phyloP scores from a whole-genome alignment of 2,113 vertebrate genomes.

The Acanthochromis polyacanthus region DNA sequence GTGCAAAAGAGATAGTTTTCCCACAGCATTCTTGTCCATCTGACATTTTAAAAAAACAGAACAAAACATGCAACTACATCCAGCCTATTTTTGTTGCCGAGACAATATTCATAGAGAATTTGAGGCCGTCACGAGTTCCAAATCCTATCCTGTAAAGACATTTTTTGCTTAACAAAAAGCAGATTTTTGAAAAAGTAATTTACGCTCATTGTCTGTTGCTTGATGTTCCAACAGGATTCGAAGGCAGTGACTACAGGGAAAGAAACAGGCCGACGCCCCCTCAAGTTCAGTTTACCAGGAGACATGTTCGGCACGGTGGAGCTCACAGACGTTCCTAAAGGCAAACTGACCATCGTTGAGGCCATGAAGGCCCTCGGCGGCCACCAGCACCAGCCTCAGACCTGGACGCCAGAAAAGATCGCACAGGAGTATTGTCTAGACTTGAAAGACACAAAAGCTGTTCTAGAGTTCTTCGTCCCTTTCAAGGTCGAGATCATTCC shows the following conservation, averaged over 20 bases:
- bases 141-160: too few relatives aligned
- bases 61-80: too few relatives aligned
- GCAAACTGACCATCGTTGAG: conserved; percentile 90
- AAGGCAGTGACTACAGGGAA: neutral
- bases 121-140: too few relatives aligned
- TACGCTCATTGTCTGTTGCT: neutral
- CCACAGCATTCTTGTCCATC: too few relatives aligned
- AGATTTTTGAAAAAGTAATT: too few relatives aligned
- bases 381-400: conserved; percentile 87
- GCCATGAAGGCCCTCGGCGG: conserved; percentile 89
- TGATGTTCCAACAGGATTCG: conserved; percentile 27
- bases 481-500: conserved; percentile 87
- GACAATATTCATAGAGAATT: too few relatives aligned
- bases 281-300: conserved; percentile 76
- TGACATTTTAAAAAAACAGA: too few relatives aligned
- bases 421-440: conserved; percentile 90
- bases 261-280: conserved; percentile 80
- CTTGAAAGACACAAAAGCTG: conserved; percentile 86
- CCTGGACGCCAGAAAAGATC: conserved; percentile 91
- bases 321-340: conserved; percentile 87
- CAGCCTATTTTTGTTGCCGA: too few relatives aligned
- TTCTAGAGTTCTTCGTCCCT: conserved; percentile 90
- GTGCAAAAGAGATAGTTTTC: too few relatives aligned
- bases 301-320: conserved; percentile 67
- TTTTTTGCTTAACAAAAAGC: too few relatives aligned